These are phyloP conservation scores for Sclerodermus sp. DNA, from an alignment of 2,888 invertebrate species.

Conservation along the genomic window DNA sequence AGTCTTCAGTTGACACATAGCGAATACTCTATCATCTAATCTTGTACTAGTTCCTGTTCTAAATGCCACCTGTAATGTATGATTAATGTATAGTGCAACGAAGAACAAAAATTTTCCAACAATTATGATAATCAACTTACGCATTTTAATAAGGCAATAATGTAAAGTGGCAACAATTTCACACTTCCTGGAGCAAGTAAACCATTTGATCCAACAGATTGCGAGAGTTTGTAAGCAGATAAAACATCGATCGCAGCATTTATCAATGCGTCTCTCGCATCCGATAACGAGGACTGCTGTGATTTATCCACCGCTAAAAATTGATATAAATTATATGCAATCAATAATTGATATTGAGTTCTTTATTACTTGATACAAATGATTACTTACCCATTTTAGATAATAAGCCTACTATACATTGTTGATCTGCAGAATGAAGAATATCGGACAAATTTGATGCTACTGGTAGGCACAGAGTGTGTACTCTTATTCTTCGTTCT, in stretches of 20 bases:
- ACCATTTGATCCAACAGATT: constrained; percentile 60
- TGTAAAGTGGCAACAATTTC: constrained; percentile 83
- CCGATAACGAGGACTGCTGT: constrained; percentile 79
- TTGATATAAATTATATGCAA: constrained; percentile 2
- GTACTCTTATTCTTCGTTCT: constrained; percentile 95
- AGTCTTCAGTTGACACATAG: constrained; percentile 92
- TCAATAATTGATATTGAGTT: not conserved
- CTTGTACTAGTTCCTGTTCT: constrained; percentile 84
- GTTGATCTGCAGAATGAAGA: constrained; percentile 87
- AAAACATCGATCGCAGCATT: constrained; percentile 92
- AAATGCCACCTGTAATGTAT: constrained; percentile 74
- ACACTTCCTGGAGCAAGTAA: constrained; percentile 78
- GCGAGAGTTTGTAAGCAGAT: constrained; percentile 69
- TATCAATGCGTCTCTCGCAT: constrained; percentile 94
- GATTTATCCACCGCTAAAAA: constrained; percentile 85
- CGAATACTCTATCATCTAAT: constrained; percentile 89
- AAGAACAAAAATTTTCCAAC: not conserved
- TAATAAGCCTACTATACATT: constrained; percentile 88
- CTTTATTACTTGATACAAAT: not conserved
- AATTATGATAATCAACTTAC: constrained; percentile 58
- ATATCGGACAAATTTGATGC: constrained; percentile 83
- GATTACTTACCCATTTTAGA: constrained; percentile 86
- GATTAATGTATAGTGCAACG: not conserved
- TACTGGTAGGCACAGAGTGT: constrained; percentile 93
- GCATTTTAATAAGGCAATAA: constrained; percentile 86